Base-by-base conservation (phyloP, 2,888 invertebrate species). In the Steinernema hermaphroditum region DNA sequence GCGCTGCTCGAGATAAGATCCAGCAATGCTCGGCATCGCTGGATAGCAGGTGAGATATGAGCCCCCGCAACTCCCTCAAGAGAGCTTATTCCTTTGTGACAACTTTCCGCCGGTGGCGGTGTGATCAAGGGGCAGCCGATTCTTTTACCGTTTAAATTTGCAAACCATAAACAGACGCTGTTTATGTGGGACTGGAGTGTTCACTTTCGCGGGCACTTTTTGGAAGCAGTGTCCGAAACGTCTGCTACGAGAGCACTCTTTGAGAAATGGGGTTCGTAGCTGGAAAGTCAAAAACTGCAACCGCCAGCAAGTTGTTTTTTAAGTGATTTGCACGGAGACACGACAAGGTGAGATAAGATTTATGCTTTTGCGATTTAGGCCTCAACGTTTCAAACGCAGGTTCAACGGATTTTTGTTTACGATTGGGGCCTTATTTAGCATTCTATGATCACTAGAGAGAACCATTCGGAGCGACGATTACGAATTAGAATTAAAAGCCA, bases 151-250 rank as follows among this genome's bases (percentile, higher is more conserved):
- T 24, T 29, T 62, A 62, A 62, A 32, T 62, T 62, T 62, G 32
- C 32, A 29, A 62, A 6, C 16, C 27, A 32, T 62, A 62, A 62
- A 62, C 32, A 62, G 32, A 29, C 16, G 32, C 29, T 62, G 62
- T 62, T 62, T 62, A 62, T 27, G 32, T 32, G 62, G 62, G 14
- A 27, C 14, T 62, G 27, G 16, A 32, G 32, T 62, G 50, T 62
- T 54, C 27, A 29, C 16, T 62, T 62, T 54, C 54, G 54, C 29
- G 27, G 32, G 62, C 32, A 32, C 32, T 32, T 32, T 62, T 34
- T 62, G 9, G 2, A 32, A 2, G 22, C 22, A 24, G 24, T 1
- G 14, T 29, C 34, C 32, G 16, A 34, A 32, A 29, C 32, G 22
- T 24, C 22, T 50, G 22, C 27, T 16, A 32, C 41, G 41, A 37